Conservation (phyloP, 2,888 invertebrate species). For the Metacarcinus magister region DNA sequence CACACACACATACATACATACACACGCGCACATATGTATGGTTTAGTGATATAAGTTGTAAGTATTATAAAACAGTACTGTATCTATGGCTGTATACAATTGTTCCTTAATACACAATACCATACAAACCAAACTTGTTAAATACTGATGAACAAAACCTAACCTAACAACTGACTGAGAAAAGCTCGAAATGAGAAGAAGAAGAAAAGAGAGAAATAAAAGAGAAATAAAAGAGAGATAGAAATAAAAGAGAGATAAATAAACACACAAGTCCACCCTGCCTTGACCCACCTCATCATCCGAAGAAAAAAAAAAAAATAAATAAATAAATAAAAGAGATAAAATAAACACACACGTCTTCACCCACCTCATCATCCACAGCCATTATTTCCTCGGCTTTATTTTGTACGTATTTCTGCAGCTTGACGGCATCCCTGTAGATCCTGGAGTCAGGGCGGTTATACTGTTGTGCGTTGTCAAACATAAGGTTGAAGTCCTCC, state of each 20-base stretch:
- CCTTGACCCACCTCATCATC: slow-evolving; percentile 83
- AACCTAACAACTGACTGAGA: no score
- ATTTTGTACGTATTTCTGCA: slow-evolving; percentile 93
- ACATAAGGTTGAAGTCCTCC: slow-evolving; percentile 97
- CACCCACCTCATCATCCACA: slow-evolving; percentile 85
- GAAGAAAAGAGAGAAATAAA: background rate
- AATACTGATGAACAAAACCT: no score
- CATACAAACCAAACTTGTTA: no score
- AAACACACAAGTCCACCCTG: no score
- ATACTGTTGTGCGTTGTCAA: slow-evolving; percentile 97
- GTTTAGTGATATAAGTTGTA: no score
- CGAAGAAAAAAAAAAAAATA: no score
- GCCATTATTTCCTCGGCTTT: slow-evolving; percentile 90
- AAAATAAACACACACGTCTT: background rate
- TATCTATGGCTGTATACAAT: no score
- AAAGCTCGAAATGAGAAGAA: no score
- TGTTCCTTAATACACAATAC: no score
- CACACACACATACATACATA: no score
- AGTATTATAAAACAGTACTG: no score
- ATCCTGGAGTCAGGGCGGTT: slow-evolving; percentile 92
- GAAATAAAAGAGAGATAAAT: background rate
- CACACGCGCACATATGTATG: background rate
- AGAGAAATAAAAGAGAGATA: background rate
- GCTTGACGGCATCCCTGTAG: slow-evolving; percentile 93
- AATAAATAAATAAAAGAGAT: background rate